These are phyloP conservation scores for Alosa alosa DNA, from an alignment of 2,113 vertebrate species.

Conservation along the genomic window DNA sequence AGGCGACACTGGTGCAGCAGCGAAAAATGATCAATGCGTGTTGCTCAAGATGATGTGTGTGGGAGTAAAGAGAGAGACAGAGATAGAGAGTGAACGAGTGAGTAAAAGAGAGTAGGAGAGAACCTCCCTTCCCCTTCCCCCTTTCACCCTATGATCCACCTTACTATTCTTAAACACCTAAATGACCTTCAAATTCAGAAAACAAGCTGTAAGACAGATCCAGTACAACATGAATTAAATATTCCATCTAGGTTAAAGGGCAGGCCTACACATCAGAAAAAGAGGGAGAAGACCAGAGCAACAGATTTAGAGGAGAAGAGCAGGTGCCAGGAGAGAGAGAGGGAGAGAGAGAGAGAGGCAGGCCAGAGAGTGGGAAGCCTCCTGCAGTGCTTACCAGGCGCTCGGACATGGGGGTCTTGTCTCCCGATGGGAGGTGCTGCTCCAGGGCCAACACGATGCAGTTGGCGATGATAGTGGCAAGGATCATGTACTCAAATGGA, in stretches of 20 bases:
- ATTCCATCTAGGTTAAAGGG: too few relatives aligned
- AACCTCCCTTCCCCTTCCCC: background rate
- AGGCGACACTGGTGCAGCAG: slow-evolving; percentile 18
- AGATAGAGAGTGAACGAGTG: background rate
- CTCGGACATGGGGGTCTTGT: slow-evolving; percentile 98
- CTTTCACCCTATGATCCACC: too few relatives aligned
- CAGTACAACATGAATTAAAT: too few relatives aligned
- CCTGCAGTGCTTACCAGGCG: slow-evolving; percentile 83
- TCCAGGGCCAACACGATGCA: slow-evolving; percentile 97
- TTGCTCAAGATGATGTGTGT: slow-evolving; percentile 26
- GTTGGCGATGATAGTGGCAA: slow-evolving; percentile 98
- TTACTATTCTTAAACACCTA: background rate
- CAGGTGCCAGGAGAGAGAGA: background rate
- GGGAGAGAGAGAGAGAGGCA: background rate
- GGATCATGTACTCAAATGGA: slow-evolving; percentile 99
- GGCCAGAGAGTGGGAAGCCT: background rate
- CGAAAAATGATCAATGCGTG: slow-evolving; percentile 36
- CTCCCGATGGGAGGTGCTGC: slow-evolving; percentile 89
- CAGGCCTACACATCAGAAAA: background rate
- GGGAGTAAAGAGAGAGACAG: slow-evolving; percentile 12
- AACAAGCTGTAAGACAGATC: background rate
- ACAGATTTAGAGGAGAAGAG: background rate
- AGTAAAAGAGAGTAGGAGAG: background rate
- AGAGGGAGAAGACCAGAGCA: background rate
- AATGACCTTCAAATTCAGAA: background rate